These are phyloP conservation scores for Resseliella maxima DNA, from an alignment of 2,888 invertebrate species.

Conservation along the genomic window DNA sequence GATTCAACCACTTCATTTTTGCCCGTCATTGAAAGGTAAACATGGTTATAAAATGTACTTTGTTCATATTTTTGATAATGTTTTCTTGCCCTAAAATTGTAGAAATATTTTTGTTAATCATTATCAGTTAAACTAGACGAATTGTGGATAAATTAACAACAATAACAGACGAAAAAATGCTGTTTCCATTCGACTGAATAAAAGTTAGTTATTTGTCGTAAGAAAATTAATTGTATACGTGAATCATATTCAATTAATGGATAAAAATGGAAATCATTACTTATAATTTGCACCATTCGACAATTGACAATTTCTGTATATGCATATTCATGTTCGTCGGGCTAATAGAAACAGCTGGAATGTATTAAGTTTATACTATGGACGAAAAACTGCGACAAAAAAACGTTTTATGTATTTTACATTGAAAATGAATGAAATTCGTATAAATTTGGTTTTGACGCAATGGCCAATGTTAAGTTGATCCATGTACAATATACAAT, in stretches of 20 bases:
- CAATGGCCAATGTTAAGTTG: constrained; percentile 25
- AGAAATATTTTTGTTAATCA: no score
- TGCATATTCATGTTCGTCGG: not conserved
- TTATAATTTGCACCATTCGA: not conserved
- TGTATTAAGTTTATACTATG: not conserved
- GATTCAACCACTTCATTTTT: constrained; percentile 67
- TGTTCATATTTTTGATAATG: not conserved
- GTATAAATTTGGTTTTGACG: not conserved
- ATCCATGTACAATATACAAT: not conserved
- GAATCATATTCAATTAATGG: no score
- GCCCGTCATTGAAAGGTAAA: constrained; percentile 62
- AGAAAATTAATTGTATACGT: no score
- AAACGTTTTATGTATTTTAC: not conserved
- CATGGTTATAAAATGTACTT: not conserved
- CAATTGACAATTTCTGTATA: not conserved
- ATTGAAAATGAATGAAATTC: not conserved
- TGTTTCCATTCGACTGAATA: no score
- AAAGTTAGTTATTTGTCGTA: no score
- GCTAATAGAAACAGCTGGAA: not conserved
- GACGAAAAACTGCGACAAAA: not conserved
- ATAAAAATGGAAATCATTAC: not conserved
- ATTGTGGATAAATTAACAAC: no score
- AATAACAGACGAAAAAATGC: no score
- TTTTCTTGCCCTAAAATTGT: no score
- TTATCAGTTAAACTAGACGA: no score